A percentile compares a stretch with the other conserved stretches of the same genome.
Conservation (phyloP, 2,888 invertebrate species). For the Schrankia costaestrigalis region DNA sequence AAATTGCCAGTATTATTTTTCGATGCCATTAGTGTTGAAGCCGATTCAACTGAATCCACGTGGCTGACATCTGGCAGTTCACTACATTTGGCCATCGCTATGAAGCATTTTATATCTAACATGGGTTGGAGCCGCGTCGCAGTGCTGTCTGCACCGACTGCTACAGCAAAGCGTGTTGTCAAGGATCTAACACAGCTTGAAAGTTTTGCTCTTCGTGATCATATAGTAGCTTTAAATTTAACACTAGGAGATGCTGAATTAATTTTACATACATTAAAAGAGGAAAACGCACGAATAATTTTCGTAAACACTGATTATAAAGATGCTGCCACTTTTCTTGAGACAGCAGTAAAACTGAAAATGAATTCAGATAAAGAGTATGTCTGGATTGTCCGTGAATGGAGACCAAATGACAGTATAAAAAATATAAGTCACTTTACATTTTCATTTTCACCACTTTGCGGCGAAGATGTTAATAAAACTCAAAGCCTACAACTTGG, state of each 20-base stretch:
- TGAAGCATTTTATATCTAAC: not conserved
- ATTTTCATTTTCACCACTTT: conserved; percentile 6
- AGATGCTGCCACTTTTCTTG: conserved; percentile 4
- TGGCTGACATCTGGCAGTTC: conserved; percentile 5
- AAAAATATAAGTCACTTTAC: conserved; percentile 1
- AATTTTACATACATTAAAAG: not conserved
- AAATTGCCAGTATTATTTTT: conserved; percentile 5
- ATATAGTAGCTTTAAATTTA: not conserved
- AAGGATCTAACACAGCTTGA: not conserved
- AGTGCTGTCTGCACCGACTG: conserved; percentile 6
- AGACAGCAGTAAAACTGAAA: conserved; percentile 1
- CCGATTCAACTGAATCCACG: not conserved
- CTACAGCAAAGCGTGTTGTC: not conserved
- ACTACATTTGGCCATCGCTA: conserved; percentile 2
- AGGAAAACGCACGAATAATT: conserved; percentile 7
- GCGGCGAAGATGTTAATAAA: too few species aligned
- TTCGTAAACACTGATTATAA: conserved; percentile 5
- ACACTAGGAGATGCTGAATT: not conserved
- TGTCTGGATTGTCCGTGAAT: conserved; percentile 8
- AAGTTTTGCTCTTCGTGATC: not conserved
- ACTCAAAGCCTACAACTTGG: too few species aligned
- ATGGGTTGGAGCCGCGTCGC: conserved; percentile 7
- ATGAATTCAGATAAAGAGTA: conserved; percentile 5
- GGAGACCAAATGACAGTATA: not conserved
- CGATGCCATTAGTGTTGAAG: not conserved